Base-by-base conservation (phyloP, 2,113 vertebrate genomes). In the Serilophus lunatus region DNA sequence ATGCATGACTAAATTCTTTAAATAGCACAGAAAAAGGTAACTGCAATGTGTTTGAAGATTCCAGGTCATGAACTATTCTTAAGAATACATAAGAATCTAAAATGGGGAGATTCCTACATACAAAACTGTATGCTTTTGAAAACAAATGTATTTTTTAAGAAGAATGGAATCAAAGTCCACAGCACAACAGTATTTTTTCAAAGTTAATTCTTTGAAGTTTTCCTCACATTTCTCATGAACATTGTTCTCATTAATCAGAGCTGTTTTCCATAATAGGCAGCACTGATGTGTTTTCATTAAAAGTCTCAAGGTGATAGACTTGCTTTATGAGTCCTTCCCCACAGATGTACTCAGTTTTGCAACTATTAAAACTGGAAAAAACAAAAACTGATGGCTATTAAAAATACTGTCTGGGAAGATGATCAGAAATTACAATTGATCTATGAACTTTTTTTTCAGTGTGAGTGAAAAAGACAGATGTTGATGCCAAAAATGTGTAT, bases 81-180 rank as follows among this genome's bases (percentile, higher is more conserved):
- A 47, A 25, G 12, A 3, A 1, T 68, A 42, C 18, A 8, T 1
- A 36, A 44, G 18, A 38, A 61, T 56, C 64, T 60, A 71, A 51
- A 18, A 15, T 2, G 0, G 23, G 6, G 29, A 64, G 7, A 69
- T 31, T 3, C 4, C 13, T 56, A 8, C 7, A 23, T 10, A 59
- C 13, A 63, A 38, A 71, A 13, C 9, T 33, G 1, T 38, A 19
- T 74, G n/a, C 54, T 71, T 38, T 11, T 76, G 35, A 51, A 18
- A 61, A 49, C 1, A 6, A 71, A 40, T 10, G 8, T 4, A 5
- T 56, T 94, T 42, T 72, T 64, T 59, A 75, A 77, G 44, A 54
- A 56, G 9, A 69, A 66, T 25, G 51, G 28, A 56, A 47, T 76
- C 3, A 0, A 59, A 86, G 35, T 51, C 49, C 61, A 44, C 7